These are phyloP conservation scores for Ictalurus punctatus DNA, from an alignment of 2,113 vertebrate species.

Conservation along the genomic window DNA sequence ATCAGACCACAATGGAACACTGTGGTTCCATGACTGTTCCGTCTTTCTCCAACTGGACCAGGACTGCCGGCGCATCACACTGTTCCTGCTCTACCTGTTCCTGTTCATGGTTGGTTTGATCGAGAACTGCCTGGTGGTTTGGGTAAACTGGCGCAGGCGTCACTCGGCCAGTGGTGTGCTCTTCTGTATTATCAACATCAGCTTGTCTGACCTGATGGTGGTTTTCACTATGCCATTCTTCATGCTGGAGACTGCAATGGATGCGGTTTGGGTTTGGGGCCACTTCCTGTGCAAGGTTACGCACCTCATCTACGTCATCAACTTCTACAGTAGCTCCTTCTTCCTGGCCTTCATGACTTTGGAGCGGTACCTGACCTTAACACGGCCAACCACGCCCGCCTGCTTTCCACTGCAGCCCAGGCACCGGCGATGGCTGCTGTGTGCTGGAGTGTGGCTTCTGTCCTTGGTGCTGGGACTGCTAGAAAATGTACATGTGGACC, in stretches of 20 bases:
- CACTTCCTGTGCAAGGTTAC: constrained; percentile 89
- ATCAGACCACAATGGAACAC: neutral
- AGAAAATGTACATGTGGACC: constrained; percentile 84
- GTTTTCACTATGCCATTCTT: constrained; percentile 83
- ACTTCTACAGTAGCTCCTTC: constrained; percentile 94
- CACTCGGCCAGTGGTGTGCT: constrained; percentile 74
- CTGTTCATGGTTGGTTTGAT: constrained; percentile 22
- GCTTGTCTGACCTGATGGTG: constrained; percentile 86
- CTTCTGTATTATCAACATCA: constrained; percentile 89
- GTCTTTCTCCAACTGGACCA: neutral
- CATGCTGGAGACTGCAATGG: constrained; percentile 86
- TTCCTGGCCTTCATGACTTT: constrained; percentile 88
- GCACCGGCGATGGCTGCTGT: constrained; percentile 69
- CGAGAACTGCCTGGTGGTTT: constrained; percentile 21
- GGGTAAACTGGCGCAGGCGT: constrained; percentile 20
- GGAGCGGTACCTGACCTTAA: constrained; percentile 83
- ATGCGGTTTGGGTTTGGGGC: constrained; percentile 91
- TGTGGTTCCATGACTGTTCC: constrained; percentile 11
- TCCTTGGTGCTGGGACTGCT: constrained; percentile 78
- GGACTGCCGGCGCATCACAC: neutral
- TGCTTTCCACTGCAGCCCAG: constrained; percentile 74
- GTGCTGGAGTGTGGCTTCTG: constrained; percentile 77
- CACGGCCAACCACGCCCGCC: constrained; percentile 63
- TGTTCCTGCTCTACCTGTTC: constrained; percentile 27
- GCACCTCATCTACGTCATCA: constrained; percentile 84